A percentile compares a stretch with the other conserved stretches of the same genome.
phyloP scores from a whole-genome alignment of 2,797 vertebrate genomes.

The Ispidina lecontei region DNA sequence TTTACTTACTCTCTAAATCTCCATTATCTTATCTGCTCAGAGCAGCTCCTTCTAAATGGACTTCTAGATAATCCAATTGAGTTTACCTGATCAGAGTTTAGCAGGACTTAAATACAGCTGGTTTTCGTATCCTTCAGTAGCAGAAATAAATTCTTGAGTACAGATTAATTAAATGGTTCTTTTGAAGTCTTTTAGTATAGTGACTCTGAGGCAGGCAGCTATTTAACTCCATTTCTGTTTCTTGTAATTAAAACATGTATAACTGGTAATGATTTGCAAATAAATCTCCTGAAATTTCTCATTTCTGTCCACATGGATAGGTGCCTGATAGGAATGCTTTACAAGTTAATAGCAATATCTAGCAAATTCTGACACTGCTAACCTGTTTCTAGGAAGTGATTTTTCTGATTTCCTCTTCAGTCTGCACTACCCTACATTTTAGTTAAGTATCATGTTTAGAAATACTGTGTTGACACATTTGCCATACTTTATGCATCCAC shows the following conservation, averaged over 20 bases:
- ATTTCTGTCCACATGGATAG: background rate
- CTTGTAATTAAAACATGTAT: background rate
- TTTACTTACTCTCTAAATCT: background rate
- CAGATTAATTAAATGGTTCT: background rate
- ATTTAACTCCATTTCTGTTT: background rate
- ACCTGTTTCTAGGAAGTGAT: background rate
- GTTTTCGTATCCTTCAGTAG: background rate
- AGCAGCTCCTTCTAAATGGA: background rate
- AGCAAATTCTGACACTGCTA: background rate
- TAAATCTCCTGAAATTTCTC: background rate
- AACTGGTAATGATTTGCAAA: background rate
- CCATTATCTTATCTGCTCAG: background rate
- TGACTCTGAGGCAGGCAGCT: background rate
- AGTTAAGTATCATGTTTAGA: background rate
- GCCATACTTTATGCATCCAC: background rate
- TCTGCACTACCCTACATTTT: background rate
- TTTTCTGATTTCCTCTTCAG: background rate
- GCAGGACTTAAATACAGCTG: background rate
- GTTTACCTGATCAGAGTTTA: background rate
- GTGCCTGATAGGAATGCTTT: background rate
- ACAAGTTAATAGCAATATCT: background rate
- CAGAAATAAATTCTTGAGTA: background rate
- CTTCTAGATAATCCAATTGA: constrained; percentile 7
- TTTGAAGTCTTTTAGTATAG: background rate
- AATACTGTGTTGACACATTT: background rate